Conservation (phyloP, 2,113 vertebrate species). For the Hydrolagus affinis region DNA sequence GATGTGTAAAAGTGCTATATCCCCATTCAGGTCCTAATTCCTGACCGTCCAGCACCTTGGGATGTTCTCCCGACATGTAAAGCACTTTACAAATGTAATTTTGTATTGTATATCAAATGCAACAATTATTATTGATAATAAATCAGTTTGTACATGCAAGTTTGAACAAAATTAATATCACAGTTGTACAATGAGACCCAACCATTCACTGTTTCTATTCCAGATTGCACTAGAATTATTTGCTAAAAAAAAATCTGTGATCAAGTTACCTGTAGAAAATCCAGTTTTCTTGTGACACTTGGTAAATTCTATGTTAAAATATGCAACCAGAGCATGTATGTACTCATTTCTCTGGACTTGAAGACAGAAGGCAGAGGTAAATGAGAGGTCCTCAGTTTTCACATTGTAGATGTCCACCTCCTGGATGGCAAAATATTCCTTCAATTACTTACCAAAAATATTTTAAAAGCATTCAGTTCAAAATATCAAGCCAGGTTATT, state of each 20-base stretch:
- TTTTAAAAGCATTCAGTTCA: background rate
- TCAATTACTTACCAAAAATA: background rate
- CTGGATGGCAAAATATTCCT: slow-evolving; percentile 45
- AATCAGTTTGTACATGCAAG: background rate
- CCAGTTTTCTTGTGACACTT: slow-evolving; percentile 98
- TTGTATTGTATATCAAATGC: background rate
- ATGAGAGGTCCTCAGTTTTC: slow-evolving; percentile 80
- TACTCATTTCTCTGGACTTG: slow-evolving; percentile 95
- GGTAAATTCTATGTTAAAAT: slow-evolving; percentile 96
- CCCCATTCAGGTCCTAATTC: too few species aligned
- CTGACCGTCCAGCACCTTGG: too few species aligned
- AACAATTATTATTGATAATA: background rate
- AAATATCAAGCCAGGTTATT: background rate
- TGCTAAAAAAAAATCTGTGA: background rate
- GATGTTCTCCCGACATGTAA: background rate
- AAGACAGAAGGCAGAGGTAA: slow-evolving; percentile 87
- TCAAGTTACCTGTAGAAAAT: slow-evolving; percentile 81
- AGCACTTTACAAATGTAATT: background rate
- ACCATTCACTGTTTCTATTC: too few species aligned
- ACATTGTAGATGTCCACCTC: slow-evolving; percentile 96
- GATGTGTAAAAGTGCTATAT: too few species aligned
- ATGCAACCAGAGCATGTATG: slow-evolving; percentile 87
- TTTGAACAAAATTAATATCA: background rate
- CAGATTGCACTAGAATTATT: background rate
- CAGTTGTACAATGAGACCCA: background rate